phyloP scores from a whole-genome alignment of 1,140 invertebrate genomes.

The Hermatobates lingyangjiaoensis region DNA sequence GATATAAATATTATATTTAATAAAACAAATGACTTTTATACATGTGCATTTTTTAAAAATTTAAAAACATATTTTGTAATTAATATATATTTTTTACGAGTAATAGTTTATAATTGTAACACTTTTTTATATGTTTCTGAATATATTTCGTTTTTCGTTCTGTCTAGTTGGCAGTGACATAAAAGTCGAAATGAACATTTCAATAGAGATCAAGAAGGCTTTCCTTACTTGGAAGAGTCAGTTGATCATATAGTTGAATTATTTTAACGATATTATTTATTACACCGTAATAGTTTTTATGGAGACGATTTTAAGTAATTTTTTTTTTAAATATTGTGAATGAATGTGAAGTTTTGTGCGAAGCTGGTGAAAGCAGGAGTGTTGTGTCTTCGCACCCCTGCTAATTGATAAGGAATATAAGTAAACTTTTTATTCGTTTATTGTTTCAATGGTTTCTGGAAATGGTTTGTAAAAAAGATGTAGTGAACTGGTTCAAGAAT shows the following conservation, averaged over 20 bases:
- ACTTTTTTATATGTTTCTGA: too few relatives aligned
- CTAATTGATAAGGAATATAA: slow-evolving; percentile 9
- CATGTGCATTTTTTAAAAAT: too few relatives aligned
- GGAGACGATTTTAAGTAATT: slow-evolving; percentile 1
- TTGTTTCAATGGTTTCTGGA: slow-evolving; percentile 42
- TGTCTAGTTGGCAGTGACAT: too few relatives aligned
- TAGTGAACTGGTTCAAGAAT: slow-evolving; percentile 83
- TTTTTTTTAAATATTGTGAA: not conserved
- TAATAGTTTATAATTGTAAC: too few relatives aligned
- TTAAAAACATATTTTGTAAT: too few relatives aligned
- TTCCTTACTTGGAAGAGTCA: slow-evolving; percentile 8
- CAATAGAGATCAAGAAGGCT: slow-evolving; percentile 8
- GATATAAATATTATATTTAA: too few relatives aligned
- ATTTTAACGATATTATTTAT: slow-evolving; percentile 3
- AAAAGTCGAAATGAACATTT: slow-evolving; percentile 5
- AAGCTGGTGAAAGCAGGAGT: slow-evolving; percentile 2
- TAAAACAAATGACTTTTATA: too few relatives aligned
- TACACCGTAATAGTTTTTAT: slow-evolving; percentile 3
- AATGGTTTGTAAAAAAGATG: slow-evolving; percentile 91
- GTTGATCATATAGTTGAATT: slow-evolving; percentile 9
- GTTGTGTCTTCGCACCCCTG: not conserved
- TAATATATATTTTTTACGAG: too few relatives aligned
- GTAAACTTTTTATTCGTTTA: not conserved
- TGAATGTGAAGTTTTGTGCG: not conserved
- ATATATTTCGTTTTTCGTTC: too few relatives aligned